These are phyloP conservation scores for Anarhynchus alexandrinus DNA, from an alignment of 2,113 vertebrate genomes.

Conservation along the genomic window DNA sequence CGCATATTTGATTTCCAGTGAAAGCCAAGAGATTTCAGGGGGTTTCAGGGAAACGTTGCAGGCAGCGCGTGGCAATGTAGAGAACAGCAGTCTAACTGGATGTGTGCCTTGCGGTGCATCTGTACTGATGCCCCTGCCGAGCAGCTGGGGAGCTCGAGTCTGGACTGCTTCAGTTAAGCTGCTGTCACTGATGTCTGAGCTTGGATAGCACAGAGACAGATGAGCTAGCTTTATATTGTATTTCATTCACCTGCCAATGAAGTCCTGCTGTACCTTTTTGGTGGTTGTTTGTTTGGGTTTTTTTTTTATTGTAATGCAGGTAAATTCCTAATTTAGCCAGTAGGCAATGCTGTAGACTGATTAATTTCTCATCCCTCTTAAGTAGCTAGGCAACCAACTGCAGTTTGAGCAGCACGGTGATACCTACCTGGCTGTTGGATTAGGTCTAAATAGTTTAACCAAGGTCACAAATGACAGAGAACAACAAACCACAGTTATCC, in stretches of 20 bases:
- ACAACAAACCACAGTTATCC: background rate
- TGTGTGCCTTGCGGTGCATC: background rate
- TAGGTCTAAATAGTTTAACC: background rate
- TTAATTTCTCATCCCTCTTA: background rate
- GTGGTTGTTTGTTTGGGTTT: background rate
- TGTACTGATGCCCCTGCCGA: background rate
- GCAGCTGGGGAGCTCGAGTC: background rate
- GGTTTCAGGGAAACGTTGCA: background rate
- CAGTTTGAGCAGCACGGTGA: background rate
- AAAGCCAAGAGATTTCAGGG: background rate
- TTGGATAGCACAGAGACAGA: background rate
- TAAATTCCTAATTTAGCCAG: background rate
- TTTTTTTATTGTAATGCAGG: background rate
- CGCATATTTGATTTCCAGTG: background rate
- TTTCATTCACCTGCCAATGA: background rate
- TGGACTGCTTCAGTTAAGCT: background rate
- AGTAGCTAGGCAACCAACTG: background rate
- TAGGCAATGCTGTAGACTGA: background rate
- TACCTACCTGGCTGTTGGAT: background rate
- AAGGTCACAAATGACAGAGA: background rate
- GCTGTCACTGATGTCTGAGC: background rate
- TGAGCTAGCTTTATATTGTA: background rate
- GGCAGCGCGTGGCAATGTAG: background rate
- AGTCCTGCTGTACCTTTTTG: background rate
- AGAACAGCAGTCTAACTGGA: background rate